Evolutionary conservation across 2,113 vertebrate genomes (phyloP).

Genomic region (Ceratotherium simum): DNA sequence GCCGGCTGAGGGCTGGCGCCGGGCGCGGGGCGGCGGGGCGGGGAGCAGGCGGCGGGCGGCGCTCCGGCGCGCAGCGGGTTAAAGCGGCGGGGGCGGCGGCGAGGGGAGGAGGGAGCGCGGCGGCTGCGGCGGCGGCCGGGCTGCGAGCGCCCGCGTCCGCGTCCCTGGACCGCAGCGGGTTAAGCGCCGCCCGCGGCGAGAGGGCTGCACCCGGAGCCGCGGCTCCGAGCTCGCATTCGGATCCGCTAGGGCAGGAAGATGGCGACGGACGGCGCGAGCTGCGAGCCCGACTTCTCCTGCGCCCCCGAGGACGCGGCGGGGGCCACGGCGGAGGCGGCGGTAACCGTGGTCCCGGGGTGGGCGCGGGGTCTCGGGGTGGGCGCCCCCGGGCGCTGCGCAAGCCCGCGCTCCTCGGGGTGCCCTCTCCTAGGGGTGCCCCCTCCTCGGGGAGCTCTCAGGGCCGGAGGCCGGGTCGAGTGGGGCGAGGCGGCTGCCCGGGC

Average conservation of each 20-base stretch:
- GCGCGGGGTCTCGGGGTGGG: background rate
- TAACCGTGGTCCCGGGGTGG: conserved; percentile 73
- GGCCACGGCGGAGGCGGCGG: conserved; percentile 76
- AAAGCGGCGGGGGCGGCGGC: background rate
- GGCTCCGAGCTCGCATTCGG: conserved; percentile 80
- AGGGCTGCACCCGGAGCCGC: conserved; percentile 66
- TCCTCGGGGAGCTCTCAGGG: background rate
- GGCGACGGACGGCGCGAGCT: conserved; percentile 87
- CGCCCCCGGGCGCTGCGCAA: background rate
- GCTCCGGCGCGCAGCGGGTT: background rate
- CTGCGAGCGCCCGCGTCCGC: conserved; percentile 61
- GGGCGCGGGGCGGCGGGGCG: background rate
- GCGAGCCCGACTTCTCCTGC: conserved; percentile 83
- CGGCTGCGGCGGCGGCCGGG: background rate
- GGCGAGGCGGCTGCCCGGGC: background rate
- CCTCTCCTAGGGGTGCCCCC: background rate
- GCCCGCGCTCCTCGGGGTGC: background rate
- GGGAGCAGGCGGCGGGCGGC: background rate
- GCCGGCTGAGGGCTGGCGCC: fast-evolving
- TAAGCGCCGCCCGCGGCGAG: conserved; percentile 76
- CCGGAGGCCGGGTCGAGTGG: background rate
- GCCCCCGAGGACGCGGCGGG: conserved; percentile 75
- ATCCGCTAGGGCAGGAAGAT: conserved; percentile 86
- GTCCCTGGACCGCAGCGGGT: conserved; percentile 78
- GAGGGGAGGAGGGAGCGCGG: conserved; percentile 57